A percentile compares a stretch with the other conserved stretches of the same genome.
Conservation (phyloP, 1,140 invertebrate genomes). For the Dysdera silvatica region DNA sequence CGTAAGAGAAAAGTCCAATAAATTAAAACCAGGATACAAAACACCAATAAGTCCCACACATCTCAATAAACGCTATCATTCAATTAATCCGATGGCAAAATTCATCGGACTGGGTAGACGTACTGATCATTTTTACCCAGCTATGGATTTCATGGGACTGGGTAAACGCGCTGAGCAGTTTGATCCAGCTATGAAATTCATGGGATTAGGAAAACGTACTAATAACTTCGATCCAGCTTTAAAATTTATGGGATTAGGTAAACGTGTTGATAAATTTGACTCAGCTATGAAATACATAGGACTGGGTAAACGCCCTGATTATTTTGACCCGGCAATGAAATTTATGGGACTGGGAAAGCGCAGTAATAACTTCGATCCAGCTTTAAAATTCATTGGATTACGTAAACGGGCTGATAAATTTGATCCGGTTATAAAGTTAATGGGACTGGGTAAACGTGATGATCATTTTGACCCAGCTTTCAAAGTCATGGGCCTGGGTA, state of each 20-base stretch:
- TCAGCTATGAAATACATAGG: constrained; percentile 15
- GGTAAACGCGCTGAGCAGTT: background rate
- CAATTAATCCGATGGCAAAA: background rate
- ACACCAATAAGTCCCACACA: no score
- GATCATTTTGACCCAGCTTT: background rate
- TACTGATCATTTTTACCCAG: background rate
- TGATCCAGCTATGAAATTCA: constrained; percentile 2
- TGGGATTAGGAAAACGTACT: constrained; percentile 7
- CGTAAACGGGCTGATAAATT: background rate
- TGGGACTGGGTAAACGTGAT: background rate
- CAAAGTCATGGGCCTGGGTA: constrained; percentile 1
- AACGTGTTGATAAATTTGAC: constrained; percentile 7
- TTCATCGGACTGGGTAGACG: background rate
- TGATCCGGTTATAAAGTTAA: background rate
- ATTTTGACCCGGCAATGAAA: background rate
- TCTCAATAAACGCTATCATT: no score
- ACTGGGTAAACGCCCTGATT: constrained; percentile 6
- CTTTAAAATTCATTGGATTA: background rate
- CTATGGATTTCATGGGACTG: background rate
- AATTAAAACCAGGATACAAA: no score
- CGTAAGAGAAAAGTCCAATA: no score
- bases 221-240: background rate
- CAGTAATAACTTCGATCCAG: background rate
- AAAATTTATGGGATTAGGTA: constrained; percentile 1
- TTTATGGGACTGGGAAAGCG: constrained; percentile 14